A percentile compares a stretch with the other conserved stretches of the same genome.
phyloP scores from a whole-genome alignment of 2,113 vertebrate species.

The Willisornis vidua region DNA sequence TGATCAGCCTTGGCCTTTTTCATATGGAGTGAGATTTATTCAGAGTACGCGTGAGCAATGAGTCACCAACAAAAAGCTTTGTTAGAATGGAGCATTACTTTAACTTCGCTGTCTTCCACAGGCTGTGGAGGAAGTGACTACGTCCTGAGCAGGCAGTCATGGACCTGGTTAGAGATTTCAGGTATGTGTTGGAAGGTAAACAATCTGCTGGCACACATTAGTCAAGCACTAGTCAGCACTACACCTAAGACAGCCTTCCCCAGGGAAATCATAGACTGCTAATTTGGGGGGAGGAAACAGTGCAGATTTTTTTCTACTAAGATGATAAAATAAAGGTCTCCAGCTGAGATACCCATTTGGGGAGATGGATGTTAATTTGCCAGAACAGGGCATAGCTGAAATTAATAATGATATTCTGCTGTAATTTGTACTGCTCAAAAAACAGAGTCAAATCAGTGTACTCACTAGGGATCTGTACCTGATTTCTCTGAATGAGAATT shows the following conservation, averaged over 20 bases:
- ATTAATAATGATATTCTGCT: constrained; percentile 13
- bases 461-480: neutral
- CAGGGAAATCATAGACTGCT: neutral
- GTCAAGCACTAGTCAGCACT: neutral
- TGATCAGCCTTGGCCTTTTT: neutral
- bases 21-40: neutral
- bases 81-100: neutral
- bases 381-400: neutral
- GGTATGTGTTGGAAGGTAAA: constrained; percentile 4
- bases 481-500: constrained; percentile 7
- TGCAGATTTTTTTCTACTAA: neutral
- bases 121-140: constrained; percentile 25
- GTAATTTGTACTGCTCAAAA: constrained; percentile 5
- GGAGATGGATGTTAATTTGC: constrained; percentile 26
- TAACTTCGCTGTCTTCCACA: neutral
- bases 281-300: neutral
- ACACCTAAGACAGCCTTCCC: neutral
- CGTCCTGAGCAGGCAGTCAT: neutral
- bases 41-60: neutral
- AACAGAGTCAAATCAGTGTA: neutral
- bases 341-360: neutral
- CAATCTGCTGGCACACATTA: neutral
- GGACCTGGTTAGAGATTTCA: constrained; percentile 17
- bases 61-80: neutral
- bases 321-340: constrained; percentile 23